Evolutionary conservation across 2,888 invertebrate genomes (phyloP), one percentile per base, ranked within the genome.

Genomic region (Cancer borealis): DNA sequence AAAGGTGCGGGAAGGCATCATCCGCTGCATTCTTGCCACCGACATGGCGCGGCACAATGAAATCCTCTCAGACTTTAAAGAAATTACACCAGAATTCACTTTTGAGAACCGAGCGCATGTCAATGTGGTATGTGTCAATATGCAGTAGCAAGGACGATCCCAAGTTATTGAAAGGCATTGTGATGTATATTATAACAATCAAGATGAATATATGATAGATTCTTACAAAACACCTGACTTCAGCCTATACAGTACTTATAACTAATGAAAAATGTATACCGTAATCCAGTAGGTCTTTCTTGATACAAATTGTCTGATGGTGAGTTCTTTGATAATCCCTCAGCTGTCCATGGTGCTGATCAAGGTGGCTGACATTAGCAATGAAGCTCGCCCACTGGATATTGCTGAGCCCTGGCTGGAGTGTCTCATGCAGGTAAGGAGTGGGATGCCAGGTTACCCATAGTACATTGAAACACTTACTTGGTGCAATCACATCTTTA

Each of bases 321-420:
- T 88, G 6, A 0, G 49, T 46, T 88, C 45, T 73, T 46, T 60
- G 10, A 79, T 30, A 30, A 30, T 93, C 95, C 96, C 96, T 21
- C 96, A 98, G 98, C 97, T 98, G 91, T 98, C 97, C 96, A 98
- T 98, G 98, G 97, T 98, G 95, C 97, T 98, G 96, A 98, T 98
- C 96, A 98, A 98, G 97, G 98, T 98, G 95, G 98, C 98, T 47
- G 98, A 98, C 96, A 98, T 98, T 96, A 98, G 98, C 95, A 98
- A 98, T 96, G 98, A 98, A 96, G 98, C 98, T 0, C 97, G 98
- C 93, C 98, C 98, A 46, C 97, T 98, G 97, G 98, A 98, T 96
- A 98, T 98, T 12, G 98, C 98, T 3, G 98, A 98, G 96, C 98
- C 98, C 0, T 98, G 98, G 98, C 96, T 98, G 95, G 98, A 98